A percentile compares a stretch with the other conserved stretches of the same genome.
phyloP scores from a whole-genome alignment of 2,113 vertebrate species.

The Coregonus clupeaformis region DNA sequence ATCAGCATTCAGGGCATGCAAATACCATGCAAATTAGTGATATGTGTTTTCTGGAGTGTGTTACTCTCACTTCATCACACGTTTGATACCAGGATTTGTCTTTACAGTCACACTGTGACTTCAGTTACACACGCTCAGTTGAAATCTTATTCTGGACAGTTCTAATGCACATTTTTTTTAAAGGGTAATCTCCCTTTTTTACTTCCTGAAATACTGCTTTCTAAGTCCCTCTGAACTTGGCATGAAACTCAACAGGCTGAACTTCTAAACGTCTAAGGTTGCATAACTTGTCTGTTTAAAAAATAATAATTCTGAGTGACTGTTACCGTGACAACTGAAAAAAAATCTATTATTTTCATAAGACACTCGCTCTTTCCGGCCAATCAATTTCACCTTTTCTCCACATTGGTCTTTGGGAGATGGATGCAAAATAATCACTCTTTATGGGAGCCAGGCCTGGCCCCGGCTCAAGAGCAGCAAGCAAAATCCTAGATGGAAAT shows the following conservation, averaged over 20 bases:
- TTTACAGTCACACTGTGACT: no score
- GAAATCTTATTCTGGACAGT: no score
- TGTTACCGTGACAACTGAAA: slow-evolving; percentile 9
- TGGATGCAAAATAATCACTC: slow-evolving; percentile 38
- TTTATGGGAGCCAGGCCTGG: slow-evolving; percentile 27
- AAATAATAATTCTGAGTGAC: slow-evolving; percentile 10
- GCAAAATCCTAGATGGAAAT: slow-evolving; percentile 52
- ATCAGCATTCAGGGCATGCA: no score
- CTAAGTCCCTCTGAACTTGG: neutral
- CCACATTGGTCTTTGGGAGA: slow-evolving; percentile 8
- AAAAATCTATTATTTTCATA: neutral
- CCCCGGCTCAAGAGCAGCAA: slow-evolving; percentile 23
- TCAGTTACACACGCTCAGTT: no score
- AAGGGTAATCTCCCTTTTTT: no score
- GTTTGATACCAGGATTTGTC: neutral
- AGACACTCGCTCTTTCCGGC: slow-evolving; percentile 1
- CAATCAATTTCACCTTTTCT: slow-evolving; percentile 23
- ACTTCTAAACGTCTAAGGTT: slow-evolving; percentile 6
- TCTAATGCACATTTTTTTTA: no score
- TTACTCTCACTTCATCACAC: neutral
- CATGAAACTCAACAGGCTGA: neutral
- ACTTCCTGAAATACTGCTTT: no score
- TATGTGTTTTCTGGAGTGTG: neutral
- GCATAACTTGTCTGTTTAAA: slow-evolving; percentile 20
- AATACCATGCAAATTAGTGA: slow-evolving; percentile 1